Conservation (phyloP, 2,113 vertebrate genomes). For the Bubalus kerabau region DNA sequence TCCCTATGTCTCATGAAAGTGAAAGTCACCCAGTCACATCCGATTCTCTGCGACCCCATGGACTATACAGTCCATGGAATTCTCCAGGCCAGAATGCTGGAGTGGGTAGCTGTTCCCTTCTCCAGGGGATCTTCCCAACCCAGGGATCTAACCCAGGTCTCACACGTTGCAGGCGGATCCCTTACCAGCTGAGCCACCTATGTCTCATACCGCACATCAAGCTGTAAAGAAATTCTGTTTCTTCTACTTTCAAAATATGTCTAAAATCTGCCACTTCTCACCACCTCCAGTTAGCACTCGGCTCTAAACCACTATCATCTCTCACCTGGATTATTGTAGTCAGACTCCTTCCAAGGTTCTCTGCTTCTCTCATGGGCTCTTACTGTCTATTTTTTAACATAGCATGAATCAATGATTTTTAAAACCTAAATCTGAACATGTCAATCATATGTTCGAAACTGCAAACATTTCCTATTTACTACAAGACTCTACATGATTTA, state of each 20-base stretch:
- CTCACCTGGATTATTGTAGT: neutral
- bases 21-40: neutral
- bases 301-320: neutral
- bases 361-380: neutral
- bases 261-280: neutral
- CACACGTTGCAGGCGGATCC: rapidly evolving
- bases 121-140: neutral
- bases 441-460: neutral
- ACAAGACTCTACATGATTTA: neutral
- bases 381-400: neutral
- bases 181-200: neutral
- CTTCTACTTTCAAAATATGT: neutral
- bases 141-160: neutral
- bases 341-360: neutral
- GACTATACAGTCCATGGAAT: neutral
- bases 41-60: neutral
- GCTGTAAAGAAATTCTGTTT: neutral
- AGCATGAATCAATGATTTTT: neutral
- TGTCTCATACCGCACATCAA: neutral
- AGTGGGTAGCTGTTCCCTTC: neutral
- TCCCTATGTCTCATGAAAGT: neutral
- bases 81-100: neutral
- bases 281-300: neutral
- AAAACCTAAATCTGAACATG: neutral
- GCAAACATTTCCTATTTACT: neutral